Percentiles rank a stretch among this genome's conserved stretches.
Evolutionary conservation across 2,113 vertebrate genomes (phyloP).

Genomic region (Thinocorus orbignyianus): DNA sequence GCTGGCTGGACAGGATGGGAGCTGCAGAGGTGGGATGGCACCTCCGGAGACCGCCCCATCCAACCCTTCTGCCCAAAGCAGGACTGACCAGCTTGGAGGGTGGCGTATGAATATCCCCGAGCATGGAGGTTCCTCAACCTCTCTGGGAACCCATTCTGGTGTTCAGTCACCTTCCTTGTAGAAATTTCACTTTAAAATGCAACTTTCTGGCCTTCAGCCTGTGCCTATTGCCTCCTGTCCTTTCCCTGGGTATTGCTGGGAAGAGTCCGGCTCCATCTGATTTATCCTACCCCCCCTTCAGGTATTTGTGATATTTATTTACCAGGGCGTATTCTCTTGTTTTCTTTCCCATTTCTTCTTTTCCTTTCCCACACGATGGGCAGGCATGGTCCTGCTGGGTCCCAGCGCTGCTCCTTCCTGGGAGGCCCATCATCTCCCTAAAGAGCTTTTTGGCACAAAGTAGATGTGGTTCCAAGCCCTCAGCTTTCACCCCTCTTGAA

Average conservation of each 20-base stretch:
- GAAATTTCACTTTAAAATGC: neutral
- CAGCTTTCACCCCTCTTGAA: neutral
- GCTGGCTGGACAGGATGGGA: neutral
- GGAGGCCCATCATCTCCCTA: neutral
- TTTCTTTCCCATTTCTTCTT: neutral
- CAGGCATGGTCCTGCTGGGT: accelerated
- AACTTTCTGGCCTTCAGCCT: neutral
- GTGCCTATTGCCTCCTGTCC: neutral
- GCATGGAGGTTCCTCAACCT: neutral
- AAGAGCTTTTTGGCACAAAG: neutral
- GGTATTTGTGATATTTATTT: neutral
- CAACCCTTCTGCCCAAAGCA: neutral
- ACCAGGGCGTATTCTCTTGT: neutral
- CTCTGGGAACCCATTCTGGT: no score
- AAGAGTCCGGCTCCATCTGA: neutral
- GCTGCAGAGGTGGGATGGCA: neutral
- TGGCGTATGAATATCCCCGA: neutral
- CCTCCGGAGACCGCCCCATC: neutral
- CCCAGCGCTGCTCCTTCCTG: neutral
- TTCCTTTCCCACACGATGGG: neutral
- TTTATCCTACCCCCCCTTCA: neutral
- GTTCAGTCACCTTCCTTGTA: neutral
- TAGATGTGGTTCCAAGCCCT: neutral
- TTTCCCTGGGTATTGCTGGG: neutral
- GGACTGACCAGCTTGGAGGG: neutral